Evolutionary conservation across 2,888 invertebrate species (phyloP), one percentile per base, ranked within the genome.

Genomic region (Philereme vetulata): DNA sequence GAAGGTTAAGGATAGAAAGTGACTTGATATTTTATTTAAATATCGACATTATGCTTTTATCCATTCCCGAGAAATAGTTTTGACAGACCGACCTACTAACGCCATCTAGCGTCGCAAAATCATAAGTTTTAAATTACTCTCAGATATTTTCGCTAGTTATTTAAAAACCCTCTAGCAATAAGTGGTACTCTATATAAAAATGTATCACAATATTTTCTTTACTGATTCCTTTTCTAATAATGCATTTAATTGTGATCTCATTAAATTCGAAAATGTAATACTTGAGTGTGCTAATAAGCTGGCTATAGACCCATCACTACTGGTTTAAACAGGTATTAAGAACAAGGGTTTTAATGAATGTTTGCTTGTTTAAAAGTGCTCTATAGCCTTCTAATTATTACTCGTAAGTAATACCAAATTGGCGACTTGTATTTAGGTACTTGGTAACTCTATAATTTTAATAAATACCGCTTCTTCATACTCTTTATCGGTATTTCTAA

Each of bases 191-290:
- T 57, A 67, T 67, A 71, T 59, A 63, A 70, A 70, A 70, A 66
- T 56, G 50, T 51, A 67, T 65, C 66, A 67, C 69, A 74, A 76
- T 74, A 68, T 53, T 57, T 66, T 65, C 51, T 63, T 55, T 48
- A 69, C 62, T 66, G 66, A 74, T 76, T 77, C 78, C 76, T 78
- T 62, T 81, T 79, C 75, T 67, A 77, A 77, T 73, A 75, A 80
- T 88, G 90, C 90, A 90, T 91, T 90, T 90, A 90, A 80, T 84
- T 83, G 81, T 88, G 91, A 90, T 91, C 90, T 91, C 91, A 90
- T 72, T 72, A 77, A 68, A 56, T 62, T 56, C 55, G 45, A 58
- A 62, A 62, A 55, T 47, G 35, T 45, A 36, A 53, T 51, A 60
- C 47, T 34, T 48, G 77, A 76, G 74, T 78, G 72, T 68, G 76